phyloP scores from a whole-genome alignment of 2,113 vertebrate genomes.

The Poeciliopsis retropinna region DNA sequence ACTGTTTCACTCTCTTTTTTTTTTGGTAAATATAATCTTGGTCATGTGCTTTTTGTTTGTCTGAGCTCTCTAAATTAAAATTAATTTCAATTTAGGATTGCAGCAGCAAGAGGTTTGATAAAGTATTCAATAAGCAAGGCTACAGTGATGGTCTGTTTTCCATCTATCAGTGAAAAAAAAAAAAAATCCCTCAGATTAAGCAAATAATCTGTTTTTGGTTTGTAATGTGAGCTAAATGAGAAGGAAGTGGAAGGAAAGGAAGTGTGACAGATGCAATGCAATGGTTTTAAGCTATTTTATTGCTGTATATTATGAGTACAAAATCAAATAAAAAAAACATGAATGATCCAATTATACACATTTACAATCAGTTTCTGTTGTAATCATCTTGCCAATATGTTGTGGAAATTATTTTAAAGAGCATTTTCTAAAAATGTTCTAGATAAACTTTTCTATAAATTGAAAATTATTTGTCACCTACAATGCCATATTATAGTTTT shows the following conservation, averaged over 20 bases:
- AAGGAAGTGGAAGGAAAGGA: neutral
- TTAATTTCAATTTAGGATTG: conserved; percentile 8
- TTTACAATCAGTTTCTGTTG: too few species aligned
- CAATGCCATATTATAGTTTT: too few species aligned
- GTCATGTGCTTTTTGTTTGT: neutral
- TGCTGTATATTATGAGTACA: too few species aligned
- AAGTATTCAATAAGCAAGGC: neutral
- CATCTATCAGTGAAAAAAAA: too few species aligned
- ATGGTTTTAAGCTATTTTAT: neutral
- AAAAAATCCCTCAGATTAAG: neutral
- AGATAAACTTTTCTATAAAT: too few species aligned
- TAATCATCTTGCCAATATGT: too few species aligned
- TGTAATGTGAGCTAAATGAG: conserved; percentile 2
- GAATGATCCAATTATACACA: too few species aligned
- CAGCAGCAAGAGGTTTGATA: neutral
- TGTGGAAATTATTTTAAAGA: too few species aligned
- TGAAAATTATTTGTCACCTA: too few species aligned
- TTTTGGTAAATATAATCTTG: conserved; percentile 17
- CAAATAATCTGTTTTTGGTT: neutral
- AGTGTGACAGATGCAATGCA: too few species aligned
- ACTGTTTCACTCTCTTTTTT: neutral
- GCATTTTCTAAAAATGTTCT: too few species aligned
- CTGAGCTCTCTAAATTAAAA: neutral
- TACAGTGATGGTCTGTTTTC: neutral
- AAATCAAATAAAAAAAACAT: too few species aligned